phyloP scores from a whole-genome alignment of 2,113 vertebrate genomes.

The Syrrhaptes paradoxus region DNA sequence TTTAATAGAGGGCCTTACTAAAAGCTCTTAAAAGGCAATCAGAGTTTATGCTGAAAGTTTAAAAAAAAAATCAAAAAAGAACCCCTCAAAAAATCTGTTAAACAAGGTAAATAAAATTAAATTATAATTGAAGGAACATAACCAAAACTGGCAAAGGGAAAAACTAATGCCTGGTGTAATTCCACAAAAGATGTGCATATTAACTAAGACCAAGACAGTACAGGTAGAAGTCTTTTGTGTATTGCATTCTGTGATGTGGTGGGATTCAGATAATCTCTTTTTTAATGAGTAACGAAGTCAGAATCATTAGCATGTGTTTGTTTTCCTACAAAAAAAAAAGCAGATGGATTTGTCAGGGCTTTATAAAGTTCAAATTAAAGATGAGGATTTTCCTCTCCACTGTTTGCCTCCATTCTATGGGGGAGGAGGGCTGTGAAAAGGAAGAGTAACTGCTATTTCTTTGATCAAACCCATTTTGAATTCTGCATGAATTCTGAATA shows the following conservation, averaged over 20 bases:
- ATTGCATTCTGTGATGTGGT: not conserved
- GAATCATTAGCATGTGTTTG: not conserved
- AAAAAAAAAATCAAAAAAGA: not conserved
- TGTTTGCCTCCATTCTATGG: not conserved
- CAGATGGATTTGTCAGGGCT: not conserved
- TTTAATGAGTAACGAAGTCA: constrained; percentile 5
- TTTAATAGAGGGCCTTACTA: not conserved
- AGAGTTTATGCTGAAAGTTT: not conserved
- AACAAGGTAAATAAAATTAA: not conserved
- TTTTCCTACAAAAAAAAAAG: not conserved
- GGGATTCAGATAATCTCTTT: not conserved
- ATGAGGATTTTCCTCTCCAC: not conserved
- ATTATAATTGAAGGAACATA: not conserved
- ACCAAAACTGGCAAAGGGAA: not conserved
- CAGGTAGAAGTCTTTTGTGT: not conserved
- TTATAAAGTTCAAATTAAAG: not conserved
- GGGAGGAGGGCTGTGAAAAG: not conserved
- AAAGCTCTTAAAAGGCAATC: not conserved
- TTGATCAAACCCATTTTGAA: not conserved
- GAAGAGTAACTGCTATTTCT: not conserved
- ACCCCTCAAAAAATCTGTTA: not conserved
- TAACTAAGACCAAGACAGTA: not conserved
- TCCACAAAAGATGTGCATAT: not conserved
- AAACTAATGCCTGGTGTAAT: not conserved
- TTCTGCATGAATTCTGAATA: not conserved